Evolutionary conservation across 2,113 vertebrate genomes (phyloP).

Genomic region (Chaenogobius annularis): DNA sequence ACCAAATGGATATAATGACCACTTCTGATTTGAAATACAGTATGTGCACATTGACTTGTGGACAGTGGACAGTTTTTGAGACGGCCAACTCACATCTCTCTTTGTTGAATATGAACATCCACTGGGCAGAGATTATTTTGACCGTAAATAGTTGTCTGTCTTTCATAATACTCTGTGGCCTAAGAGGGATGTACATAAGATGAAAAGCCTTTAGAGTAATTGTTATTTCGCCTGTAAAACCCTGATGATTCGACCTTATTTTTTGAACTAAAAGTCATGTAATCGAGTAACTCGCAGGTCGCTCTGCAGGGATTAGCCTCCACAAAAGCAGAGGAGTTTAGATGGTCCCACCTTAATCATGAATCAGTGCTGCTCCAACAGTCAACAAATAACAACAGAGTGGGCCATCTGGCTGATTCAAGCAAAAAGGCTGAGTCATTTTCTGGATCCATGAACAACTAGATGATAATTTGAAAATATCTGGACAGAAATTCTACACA

Average conservation of each 20-base stretch:
- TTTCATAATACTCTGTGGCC: not conserved
- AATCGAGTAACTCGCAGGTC: not conserved
- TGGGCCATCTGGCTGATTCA: slow-evolving; percentile 5
- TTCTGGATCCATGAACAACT: not conserved
- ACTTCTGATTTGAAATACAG: not conserved
- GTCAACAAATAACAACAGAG: slow-evolving; percentile 14
- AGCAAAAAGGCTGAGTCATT: slow-evolving; percentile 8
- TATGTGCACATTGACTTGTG: no score
- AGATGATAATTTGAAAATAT: slow-evolving; percentile 5
- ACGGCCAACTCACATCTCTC: not conserved
- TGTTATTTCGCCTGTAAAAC: not conserved
- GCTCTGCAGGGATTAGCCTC: not conserved
- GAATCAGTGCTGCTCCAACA: slow-evolving; percentile 11
- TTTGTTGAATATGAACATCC: not conserved
- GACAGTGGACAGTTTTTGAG: not conserved
- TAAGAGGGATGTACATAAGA: not conserved
- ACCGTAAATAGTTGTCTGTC: not conserved
- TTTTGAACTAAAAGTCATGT: not conserved
- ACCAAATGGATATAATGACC: not conserved
- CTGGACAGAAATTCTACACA: not conserved
- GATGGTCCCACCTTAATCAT: slow-evolving; percentile 8
- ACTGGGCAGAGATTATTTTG: not conserved
- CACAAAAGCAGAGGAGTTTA: slow-evolving; percentile 6
- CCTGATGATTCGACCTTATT: not conserved
- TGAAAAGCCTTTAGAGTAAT: not conserved